A percentile compares a stretch with the other conserved stretches of the same genome.
Evolutionary conservation across 1,140 invertebrate species (phyloP).

Genomic region (Drosophila varians): DNA sequence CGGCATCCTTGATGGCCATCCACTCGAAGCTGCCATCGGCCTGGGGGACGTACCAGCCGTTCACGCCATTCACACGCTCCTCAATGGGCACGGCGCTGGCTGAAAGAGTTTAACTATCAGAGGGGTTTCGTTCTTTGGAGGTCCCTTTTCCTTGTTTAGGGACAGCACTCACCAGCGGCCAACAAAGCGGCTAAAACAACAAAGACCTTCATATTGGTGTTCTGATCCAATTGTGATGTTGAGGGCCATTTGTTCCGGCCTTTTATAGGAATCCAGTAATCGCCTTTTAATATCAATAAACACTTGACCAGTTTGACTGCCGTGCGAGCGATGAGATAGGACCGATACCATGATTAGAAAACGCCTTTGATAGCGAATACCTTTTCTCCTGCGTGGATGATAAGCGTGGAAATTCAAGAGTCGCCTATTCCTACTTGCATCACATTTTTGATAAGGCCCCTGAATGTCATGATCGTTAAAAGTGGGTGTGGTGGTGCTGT

Average conservation of each 20-base stretch:
- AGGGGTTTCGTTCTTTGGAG: fast-evolving
- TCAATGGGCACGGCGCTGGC: slow-evolving; percentile 55
- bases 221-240: slow-evolving; percentile 16
- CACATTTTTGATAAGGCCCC: background rate
- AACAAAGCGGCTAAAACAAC: slow-evolving; percentile 45
- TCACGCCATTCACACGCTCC: slow-evolving; percentile 46
- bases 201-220: slow-evolving; percentile 52
- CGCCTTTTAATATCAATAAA: slow-evolving; percentile 31
- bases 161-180: slow-evolving; percentile 38
- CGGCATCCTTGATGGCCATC: slow-evolving; percentile 50
- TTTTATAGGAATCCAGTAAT: slow-evolving; percentile 59
- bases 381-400: slow-evolving; percentile 15
- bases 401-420: slow-evolving; percentile 5
- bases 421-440: background rate
- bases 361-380: slow-evolving; percentile 5
- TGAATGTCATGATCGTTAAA: background rate
- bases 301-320: slow-evolving; percentile 42
- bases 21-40: slow-evolving; percentile 41
- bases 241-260: slow-evolving; percentile 2
- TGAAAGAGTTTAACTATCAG: background rate
- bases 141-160: too few species aligned
- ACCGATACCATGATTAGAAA: slow-evolving; percentile 26
- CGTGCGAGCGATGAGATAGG: slow-evolving; percentile 24
- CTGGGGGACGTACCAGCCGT: slow-evolving; percentile 55
- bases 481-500: background rate